phyloP scores from a whole-genome alignment of 2,113 vertebrate genomes.

The Mastomys coucha region DNA sequence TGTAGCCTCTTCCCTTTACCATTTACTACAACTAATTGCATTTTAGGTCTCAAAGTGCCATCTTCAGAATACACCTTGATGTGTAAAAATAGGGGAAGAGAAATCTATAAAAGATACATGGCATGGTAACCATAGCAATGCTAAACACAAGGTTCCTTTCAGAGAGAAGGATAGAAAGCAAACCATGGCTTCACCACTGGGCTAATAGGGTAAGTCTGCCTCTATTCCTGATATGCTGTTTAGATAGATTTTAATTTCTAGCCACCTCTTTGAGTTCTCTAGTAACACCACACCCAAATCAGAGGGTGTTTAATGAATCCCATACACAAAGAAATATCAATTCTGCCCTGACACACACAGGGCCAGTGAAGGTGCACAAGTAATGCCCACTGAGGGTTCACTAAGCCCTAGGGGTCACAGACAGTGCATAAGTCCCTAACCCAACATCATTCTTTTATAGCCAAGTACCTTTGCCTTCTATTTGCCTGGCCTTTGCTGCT shows the following conservation, averaged over 20 bases:
- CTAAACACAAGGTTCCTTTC: no score
- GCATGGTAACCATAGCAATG: neutral
- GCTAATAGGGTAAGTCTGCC: neutral
- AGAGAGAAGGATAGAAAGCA: neutral
- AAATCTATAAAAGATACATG: neutral
- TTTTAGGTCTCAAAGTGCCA: neutral
- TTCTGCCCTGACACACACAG: neutral
- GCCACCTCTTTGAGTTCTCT: neutral
- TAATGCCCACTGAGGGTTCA: neutral
- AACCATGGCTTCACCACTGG: neutral
- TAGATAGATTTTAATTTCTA: neutral
- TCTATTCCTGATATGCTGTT: neutral
- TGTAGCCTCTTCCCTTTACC: neutral
- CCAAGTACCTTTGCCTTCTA: neutral
- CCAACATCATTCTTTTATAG: neutral
- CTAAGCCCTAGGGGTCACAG: neutral
- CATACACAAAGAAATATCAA: neutral
- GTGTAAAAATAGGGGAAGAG: neutral
- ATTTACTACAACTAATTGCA: neutral
- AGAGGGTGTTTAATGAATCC: neutral
- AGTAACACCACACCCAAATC: neutral
- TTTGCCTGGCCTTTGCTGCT: neutral
- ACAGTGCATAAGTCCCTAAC: neutral
- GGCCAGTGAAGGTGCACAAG: neutral
- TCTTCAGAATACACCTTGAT: neutral